Percentiles rank a stretch among this genome's conserved stretches.
Evolutionary conservation across 2,888 invertebrate genomes (phyloP).

Genomic region (Melanostoma scalare): DNA sequence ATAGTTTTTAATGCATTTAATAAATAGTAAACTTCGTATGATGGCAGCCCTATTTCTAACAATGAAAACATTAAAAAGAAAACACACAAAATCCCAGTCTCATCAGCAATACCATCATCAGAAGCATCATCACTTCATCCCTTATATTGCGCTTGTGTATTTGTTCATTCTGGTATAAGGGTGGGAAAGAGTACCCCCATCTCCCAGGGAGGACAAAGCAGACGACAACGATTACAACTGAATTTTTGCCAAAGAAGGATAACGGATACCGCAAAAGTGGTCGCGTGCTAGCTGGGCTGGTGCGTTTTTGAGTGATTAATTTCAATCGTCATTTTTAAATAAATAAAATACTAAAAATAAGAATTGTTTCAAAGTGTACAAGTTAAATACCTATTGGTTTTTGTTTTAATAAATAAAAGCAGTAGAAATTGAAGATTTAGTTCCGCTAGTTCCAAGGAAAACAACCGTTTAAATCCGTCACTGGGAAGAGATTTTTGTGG

Average conservation of each 20-base stretch:
- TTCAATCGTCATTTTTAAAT: constrained; percentile 32
- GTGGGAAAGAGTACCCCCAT: constrained; percentile 37
- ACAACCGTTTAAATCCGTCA: not conserved
- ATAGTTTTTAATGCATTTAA: constrained; percentile 1
- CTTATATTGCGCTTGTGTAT: constrained; percentile 55
- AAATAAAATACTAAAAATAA: constrained; percentile 28
- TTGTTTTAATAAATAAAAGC: not conserved
- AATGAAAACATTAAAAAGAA: constrained; percentile 49
- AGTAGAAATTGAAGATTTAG: not conserved
- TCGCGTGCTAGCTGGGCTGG: constrained; percentile 66
- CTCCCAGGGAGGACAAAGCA: constrained; percentile 31
- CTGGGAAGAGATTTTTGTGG: constrained; percentile 16
- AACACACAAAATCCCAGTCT: constrained; percentile 57
- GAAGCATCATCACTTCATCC: constrained; percentile 59
- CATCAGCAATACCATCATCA: constrained; percentile 62
- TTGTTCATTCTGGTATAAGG: constrained; percentile 41
- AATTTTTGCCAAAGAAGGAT: constrained; percentile 68
- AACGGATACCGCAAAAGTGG: constrained; percentile 73
- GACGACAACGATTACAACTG: constrained; percentile 65
- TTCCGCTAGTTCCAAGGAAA: not conserved
- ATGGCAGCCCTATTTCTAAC: constrained; percentile 30
- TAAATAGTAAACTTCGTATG: not conserved
- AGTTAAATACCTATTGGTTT: constrained; percentile 1
- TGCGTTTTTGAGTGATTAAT: constrained; percentile 35
- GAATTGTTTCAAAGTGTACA: constrained; percentile 9